These are phyloP conservation scores for Drosophila repleta DNA, from an alignment of 1,140 invertebrate genomes.

Conservation along the genomic window DNA sequence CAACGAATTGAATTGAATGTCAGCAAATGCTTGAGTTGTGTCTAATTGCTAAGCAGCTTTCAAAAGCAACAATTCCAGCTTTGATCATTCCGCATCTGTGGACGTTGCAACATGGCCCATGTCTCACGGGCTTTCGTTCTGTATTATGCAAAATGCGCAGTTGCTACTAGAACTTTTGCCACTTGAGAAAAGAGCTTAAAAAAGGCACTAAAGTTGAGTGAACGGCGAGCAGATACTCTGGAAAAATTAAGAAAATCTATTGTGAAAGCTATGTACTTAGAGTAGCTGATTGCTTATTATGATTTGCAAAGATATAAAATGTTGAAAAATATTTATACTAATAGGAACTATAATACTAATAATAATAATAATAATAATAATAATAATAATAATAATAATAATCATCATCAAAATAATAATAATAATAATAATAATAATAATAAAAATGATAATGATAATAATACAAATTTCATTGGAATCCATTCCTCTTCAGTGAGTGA, in stretches of 20 bases:
- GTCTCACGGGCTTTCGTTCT: slow-evolving; percentile 6
- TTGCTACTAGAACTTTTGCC: slow-evolving; percentile 42
- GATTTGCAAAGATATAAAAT: too few species aligned
- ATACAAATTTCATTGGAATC: too few species aligned
- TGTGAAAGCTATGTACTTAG: neutral
- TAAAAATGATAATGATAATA: too few species aligned
- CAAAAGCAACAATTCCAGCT: slow-evolving; percentile 15
- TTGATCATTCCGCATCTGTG: slow-evolving; percentile 4
- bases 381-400: too few species aligned
- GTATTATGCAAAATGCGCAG: slow-evolving; percentile 45
- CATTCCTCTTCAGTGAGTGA: too few species aligned
- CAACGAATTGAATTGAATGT: slow-evolving; percentile 41
- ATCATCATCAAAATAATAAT: too few species aligned
- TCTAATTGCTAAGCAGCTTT: slow-evolving; percentile 49
- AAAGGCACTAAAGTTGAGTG: neutral
- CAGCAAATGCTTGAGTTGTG: slow-evolving; percentile 43
- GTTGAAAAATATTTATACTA: too few species aligned
- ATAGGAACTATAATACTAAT: too few species aligned
- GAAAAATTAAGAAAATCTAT: neutral
- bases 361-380: too few species aligned
- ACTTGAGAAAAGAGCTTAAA: slow-evolving; percentile 17
- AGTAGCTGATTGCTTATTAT: neutral
- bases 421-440: too few species aligned
- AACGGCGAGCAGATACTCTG: neutral
- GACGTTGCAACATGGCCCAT: slow-evolving; percentile 4